Evolutionary conservation across 2,888 invertebrate genomes (phyloP), one percentile per base, ranked within the genome.

Genomic region (Calephelis perditalis): DNA sequence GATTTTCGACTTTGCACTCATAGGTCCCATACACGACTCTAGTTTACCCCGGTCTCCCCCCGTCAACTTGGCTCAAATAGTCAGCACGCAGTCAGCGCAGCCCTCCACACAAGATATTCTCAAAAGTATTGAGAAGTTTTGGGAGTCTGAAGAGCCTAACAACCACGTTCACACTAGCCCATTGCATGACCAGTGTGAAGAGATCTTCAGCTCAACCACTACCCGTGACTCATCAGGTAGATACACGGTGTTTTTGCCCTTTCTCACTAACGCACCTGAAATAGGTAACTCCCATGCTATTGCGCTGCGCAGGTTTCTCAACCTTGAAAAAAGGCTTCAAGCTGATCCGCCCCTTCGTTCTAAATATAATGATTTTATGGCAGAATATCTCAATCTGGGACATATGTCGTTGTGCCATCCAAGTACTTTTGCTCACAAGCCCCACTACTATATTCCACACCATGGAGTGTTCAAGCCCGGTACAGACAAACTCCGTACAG

Each of bases 351-450:
- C 12, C 15, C 55, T 61, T 10, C 43, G 57, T 35, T 43, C 61
- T n/a, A 61, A 61, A 61, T 61, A 61, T 47, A 10, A 47, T n/a
- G 60, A 60, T 10, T 60, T 62, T 46, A 62, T 58, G 62, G 10
- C 9, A 5, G 58, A 62, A 2, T 62, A 58, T 55, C 5, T 56
- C 11, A 49, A 47, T 1, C 46, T 61, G 6, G 56, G 58, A 8
- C 62, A 62, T 40, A 62, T 62, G 62, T 47, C 62, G 6, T 45
- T 46, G 12, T 61, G 58, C 47, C 61, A 61, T 47, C 58, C 49
- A 8, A 58, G 43, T 3, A 58, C 58, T 3, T 55, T 58, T 56
- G 56, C 46, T 4, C 10, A 56, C 40, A 58, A 58, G 26, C 47
- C 55, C 37, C 61, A 61, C 15, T 61, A 15, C 11, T 57, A 58